Evolutionary conservation across 2,888 invertebrate genomes (phyloP).

Genomic region (Ichneumoninae sp.): DNA sequence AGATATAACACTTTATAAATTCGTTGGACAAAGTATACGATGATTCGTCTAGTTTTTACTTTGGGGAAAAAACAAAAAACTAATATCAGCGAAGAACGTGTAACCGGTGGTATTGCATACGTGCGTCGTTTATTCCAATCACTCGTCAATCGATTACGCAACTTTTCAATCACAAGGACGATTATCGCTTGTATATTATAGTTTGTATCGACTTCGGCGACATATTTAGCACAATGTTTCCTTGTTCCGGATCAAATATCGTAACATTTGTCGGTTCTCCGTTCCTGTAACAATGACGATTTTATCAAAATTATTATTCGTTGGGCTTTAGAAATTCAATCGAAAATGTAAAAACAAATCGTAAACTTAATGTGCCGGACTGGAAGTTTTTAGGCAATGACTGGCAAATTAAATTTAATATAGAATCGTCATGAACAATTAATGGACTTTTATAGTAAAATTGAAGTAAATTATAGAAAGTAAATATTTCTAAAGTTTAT

Average conservation of each 20-base stretch:
- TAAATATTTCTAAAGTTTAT: too few relatives aligned
- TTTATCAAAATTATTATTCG: neutral
- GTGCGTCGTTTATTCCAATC: neutral
- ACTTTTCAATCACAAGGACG: neutral
- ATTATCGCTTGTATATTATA: conserved; percentile 80
- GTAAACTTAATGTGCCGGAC: too few relatives aligned
- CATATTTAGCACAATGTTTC: conserved; percentile 79
- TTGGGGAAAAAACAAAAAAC: neutral
- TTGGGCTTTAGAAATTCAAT: neutral
- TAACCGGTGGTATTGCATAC: neutral
- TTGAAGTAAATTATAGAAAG: too few relatives aligned
- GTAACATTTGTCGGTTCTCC: conserved; percentile 72
- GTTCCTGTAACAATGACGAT: conserved; percentile 36
- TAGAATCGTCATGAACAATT: too few relatives aligned
- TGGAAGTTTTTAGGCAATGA: too few relatives aligned
- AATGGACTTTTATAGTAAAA: too few relatives aligned
- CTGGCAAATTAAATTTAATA: too few relatives aligned
- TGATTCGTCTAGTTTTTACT: neutral
- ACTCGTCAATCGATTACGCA: neutral
- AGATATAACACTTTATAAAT: conserved; percentile 62
- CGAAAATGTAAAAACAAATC: too few relatives aligned
- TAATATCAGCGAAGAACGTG: neutral
- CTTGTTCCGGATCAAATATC: conserved; percentile 82
- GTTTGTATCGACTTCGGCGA: conserved; percentile 84
- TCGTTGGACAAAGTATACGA: conserved; percentile 27